phyloP scores from a whole-genome alignment of 2,797 vertebrate species.

The Otolemur crassicaudatus region DNA sequence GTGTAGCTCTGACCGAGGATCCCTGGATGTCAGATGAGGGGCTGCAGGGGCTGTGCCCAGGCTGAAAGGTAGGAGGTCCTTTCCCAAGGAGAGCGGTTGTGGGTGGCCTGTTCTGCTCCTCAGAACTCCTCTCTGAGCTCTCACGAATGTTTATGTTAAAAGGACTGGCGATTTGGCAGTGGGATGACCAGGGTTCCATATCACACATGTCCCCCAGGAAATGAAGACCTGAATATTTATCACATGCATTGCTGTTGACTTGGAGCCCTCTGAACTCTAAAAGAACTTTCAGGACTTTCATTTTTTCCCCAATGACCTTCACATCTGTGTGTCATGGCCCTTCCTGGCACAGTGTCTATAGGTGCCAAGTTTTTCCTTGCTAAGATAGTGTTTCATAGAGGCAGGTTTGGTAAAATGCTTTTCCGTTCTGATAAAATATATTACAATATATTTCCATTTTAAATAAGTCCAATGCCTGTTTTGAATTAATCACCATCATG shows the following conservation, averaged over 20 bases:
- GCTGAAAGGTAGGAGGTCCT: background rate
- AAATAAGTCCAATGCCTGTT: slow-evolving; percentile 78
- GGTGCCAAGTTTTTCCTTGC: slow-evolving; percentile 84
- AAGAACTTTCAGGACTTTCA: slow-evolving; percentile 83
- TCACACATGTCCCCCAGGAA: background rate
- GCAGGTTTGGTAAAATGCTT: slow-evolving; percentile 82
- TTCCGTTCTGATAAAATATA: slow-evolving; percentile 74
- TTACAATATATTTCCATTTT: slow-evolving; percentile 86
- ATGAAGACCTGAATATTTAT: background rate
- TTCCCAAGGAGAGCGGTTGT: background rate
- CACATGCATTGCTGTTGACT: slow-evolving; percentile 59
- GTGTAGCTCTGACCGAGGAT: background rate
- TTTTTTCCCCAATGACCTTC: slow-evolving; percentile 83
- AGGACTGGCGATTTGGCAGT: background rate
- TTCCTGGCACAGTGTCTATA: slow-evolving; percentile 81
- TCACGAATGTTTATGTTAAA: background rate
- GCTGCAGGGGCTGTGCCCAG: too few species aligned
- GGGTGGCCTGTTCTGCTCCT: background rate
- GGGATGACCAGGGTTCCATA: background rate
- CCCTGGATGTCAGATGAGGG: background rate
- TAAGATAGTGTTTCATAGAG: slow-evolving; percentile 86
- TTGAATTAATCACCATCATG: slow-evolving; percentile 82
- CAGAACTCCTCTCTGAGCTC: background rate
- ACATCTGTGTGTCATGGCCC: slow-evolving; percentile 80
- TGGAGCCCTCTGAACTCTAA: slow-evolving; percentile 80